Conservation (phyloP, 53 echinoderm and acorn worm genomes). For the Echinarachnius parma region DNA sequence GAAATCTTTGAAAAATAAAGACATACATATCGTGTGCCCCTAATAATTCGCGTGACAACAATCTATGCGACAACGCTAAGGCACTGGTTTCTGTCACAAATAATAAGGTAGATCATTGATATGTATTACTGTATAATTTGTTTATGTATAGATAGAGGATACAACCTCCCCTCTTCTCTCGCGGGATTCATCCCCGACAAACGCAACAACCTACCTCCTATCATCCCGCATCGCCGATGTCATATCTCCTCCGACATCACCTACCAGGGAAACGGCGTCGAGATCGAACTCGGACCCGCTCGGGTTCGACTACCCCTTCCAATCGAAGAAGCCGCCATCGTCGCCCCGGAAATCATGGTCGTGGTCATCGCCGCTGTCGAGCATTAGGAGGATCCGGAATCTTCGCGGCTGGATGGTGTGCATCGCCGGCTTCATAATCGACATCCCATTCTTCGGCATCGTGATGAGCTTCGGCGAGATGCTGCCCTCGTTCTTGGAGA, state of each 20-base stretch:
- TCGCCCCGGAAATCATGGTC: slow-evolving; percentile 13
- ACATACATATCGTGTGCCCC: no score
- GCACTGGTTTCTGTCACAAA: no score
- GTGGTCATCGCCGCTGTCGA: background rate
- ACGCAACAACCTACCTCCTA: slow-evolving; percentile 21
- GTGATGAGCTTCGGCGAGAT: slow-evolving; percentile 98
- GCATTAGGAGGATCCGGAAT: slow-evolving; percentile 14
- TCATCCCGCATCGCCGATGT: slow-evolving; percentile 35
- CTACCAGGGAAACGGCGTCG: background rate
- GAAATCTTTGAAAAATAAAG: no score
- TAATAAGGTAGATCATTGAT: no score
- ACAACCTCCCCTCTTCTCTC: slow-evolving; percentile 29
- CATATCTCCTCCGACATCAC: slow-evolving; percentile 33
- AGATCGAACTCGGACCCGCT: background rate
- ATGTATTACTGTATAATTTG: no score
- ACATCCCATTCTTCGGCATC: slow-evolving; percentile 90
- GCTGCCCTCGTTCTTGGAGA: slow-evolving; percentile 61
- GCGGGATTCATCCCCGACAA: slow-evolving; percentile 22
- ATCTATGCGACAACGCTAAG: no score
- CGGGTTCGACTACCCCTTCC: no score
- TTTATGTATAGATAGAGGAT: slow-evolving; percentile 23
- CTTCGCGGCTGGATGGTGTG: slow-evolving; percentile 77
- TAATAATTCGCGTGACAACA: no score
- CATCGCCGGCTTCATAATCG: slow-evolving; percentile 75
- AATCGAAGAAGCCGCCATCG: no score